Conservation (phyloP, 2,113 vertebrate genomes). For the Lampris incognitus region DNA sequence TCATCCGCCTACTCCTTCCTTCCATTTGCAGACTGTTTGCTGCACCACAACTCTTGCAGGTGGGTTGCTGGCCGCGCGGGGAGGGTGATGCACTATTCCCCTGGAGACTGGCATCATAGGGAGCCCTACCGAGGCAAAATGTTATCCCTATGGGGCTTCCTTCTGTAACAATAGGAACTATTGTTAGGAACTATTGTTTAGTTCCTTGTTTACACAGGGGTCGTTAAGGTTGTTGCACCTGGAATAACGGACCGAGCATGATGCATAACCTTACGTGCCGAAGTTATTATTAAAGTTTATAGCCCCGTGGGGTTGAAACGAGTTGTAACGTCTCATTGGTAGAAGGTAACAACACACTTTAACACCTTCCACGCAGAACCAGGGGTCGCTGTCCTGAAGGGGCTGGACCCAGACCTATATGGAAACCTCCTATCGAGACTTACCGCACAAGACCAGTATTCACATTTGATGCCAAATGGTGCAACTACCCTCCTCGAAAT, state of each 20-base stretch:
- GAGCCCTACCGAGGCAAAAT: constrained; percentile 53
- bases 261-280: no score
- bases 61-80: constrained; percentile 34
- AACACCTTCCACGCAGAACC: constrained; percentile 23
- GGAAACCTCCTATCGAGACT: background rate
- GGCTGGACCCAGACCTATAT: background rate
- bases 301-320: no score
- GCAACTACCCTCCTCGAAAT: background rate
- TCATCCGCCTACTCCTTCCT: background rate
- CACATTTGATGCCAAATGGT: background rate
- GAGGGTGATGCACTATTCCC: background rate
- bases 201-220: no score
- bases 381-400: constrained; percentile 12
- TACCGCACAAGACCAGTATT: background rate
- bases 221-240: no score
- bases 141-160: constrained; percentile 46
- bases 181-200: no score
- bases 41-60: constrained; percentile 27
- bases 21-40: constrained; percentile 14
- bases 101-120: constrained; percentile 35
- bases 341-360: no score
- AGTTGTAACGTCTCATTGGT: no score
- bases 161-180: no score
- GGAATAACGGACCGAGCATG: no score
- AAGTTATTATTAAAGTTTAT: no score